Evolutionary conservation across 2,797 vertebrate genomes (phyloP).

Genomic region (Chaunax sp.): DNA sequence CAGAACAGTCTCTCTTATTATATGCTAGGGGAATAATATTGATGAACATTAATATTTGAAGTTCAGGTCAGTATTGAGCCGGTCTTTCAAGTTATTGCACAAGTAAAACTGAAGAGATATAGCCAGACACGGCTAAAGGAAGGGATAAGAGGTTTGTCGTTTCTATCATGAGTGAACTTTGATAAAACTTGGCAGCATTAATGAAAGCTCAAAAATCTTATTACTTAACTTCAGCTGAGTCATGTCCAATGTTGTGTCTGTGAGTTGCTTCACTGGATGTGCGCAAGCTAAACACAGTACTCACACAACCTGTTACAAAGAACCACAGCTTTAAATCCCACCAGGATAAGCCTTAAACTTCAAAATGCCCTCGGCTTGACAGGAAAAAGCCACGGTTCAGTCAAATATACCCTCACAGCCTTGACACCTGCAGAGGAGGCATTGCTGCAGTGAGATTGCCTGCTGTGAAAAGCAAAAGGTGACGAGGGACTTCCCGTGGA

Average conservation of each 20-base stretch:
- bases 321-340: slow-evolving; percentile 57
- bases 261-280: slow-evolving; percentile 22
- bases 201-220: slow-evolving; percentile 20
- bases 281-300: slow-evolving; percentile 32
- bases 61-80: background rate
- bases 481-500: slow-evolving; percentile 59
- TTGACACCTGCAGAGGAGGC: slow-evolving; percentile 35
- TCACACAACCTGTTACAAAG: slow-evolving; percentile 38
- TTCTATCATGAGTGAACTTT: slow-evolving; percentile 20
- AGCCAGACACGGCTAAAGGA: background rate
- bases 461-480: slow-evolving; percentile 33
- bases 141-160: slow-evolving; percentile 6
- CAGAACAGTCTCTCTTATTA: slow-evolving; percentile 8
- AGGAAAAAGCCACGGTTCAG: slow-evolving; percentile 43
- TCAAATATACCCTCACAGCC: slow-evolving; percentile 25
- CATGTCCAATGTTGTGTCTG: slow-evolving; percentile 18
- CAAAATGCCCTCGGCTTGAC: slow-evolving; percentile 62
- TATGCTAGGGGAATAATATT: background rate
- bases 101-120: slow-evolving; percentile 1
- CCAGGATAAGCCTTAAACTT: slow-evolving; percentile 62
- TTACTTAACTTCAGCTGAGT: slow-evolving; percentile 16
- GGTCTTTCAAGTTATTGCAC: slow-evolving; percentile 10
- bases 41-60: slow-evolving; percentile 8
- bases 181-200: slow-evolving; percentile 12
- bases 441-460: slow-evolving; percentile 17